phyloP scores from a whole-genome alignment of 1,140 invertebrate genomes.

The Amyelois transitella region DNA sequence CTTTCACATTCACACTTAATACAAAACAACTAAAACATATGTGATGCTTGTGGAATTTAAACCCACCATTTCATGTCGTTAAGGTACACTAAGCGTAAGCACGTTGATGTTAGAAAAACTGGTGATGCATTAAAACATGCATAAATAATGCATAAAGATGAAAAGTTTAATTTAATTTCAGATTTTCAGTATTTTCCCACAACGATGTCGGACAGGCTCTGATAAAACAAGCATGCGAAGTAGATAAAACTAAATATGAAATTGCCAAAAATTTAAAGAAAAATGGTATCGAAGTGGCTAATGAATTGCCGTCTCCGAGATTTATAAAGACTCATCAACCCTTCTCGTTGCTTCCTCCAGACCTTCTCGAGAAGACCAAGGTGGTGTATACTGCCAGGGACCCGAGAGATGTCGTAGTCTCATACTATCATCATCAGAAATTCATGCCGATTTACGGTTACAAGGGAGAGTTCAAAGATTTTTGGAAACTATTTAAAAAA shows the following conservation, averaged over 20 bases:
- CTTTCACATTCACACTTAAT: too few species aligned
- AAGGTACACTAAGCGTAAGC: too few species aligned
- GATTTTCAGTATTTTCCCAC: too few species aligned
- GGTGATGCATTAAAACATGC: too few species aligned
- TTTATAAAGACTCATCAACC: conserved; percentile 59
- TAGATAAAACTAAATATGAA: conserved; percentile 59
- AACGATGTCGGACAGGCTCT: too few species aligned
- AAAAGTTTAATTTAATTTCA: too few species aligned
- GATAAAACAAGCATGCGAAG: conserved; percentile 71
- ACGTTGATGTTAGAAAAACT: too few species aligned
- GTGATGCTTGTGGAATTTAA: too few species aligned
- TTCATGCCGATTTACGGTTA: conserved; percentile 83
- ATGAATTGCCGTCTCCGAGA: conserved; percentile 61
- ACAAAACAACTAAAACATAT: too few species aligned
- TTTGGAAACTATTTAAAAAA: conserved; percentile 84
- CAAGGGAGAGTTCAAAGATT: conserved; percentile 82
- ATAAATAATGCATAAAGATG: too few species aligned
- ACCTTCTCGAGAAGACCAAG: conserved; percentile 77
- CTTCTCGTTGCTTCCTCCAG: conserved; percentile 78
- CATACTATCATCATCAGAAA: conserved; percentile 87
- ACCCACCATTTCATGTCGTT: too few species aligned
- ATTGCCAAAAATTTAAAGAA: conserved; percentile 32
- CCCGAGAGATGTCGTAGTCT: conserved; percentile 90
- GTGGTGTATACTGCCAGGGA: conserved; percentile 87
- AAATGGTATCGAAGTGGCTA: conserved; percentile 38